Conservation (phyloP, 2,113 vertebrate genomes). For the Grammomys dolichurus region DNA sequence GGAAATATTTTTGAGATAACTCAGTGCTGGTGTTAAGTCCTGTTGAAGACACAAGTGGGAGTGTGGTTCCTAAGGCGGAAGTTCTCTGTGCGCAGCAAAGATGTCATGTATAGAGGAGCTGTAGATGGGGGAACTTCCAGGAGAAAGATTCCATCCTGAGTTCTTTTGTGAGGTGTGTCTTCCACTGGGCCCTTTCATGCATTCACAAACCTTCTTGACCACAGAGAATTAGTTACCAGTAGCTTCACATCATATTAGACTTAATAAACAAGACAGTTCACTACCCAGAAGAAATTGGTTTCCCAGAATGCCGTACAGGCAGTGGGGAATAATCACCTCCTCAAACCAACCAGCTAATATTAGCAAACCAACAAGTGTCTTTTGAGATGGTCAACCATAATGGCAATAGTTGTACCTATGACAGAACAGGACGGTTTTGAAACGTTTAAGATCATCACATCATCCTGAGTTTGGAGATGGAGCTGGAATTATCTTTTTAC, state of each 20-base stretch:
- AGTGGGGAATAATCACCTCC: not conserved
- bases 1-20: not conserved
- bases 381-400: slow-evolving; percentile 3
- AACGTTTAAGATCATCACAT: not conserved
- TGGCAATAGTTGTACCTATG: not conserved
- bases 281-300: not conserved
- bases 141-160: not conserved
- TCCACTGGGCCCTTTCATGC: not conserved
- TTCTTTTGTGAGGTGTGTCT: not conserved
- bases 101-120: not conserved
- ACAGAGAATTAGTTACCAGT: slow-evolving; percentile 37
- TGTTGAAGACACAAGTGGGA: not conserved
- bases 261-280: slow-evolving; percentile 2
- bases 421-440: not conserved
- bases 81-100: not conserved
- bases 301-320: slow-evolving; percentile 2
- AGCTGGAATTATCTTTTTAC: not conserved
- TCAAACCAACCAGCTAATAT: not conserved
- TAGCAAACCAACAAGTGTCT: not conserved
- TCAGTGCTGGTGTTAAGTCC: not conserved
- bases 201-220: not conserved
- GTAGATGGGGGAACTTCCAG: not conserved
- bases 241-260: slow-evolving; percentile 20
- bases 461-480: not conserved
- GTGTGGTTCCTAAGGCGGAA: not conserved